Evolutionary conservation across 2,113 vertebrate species (phyloP), one percentile per base, ranked within the genome.

Genomic region (Stegastes partitus): DNA sequence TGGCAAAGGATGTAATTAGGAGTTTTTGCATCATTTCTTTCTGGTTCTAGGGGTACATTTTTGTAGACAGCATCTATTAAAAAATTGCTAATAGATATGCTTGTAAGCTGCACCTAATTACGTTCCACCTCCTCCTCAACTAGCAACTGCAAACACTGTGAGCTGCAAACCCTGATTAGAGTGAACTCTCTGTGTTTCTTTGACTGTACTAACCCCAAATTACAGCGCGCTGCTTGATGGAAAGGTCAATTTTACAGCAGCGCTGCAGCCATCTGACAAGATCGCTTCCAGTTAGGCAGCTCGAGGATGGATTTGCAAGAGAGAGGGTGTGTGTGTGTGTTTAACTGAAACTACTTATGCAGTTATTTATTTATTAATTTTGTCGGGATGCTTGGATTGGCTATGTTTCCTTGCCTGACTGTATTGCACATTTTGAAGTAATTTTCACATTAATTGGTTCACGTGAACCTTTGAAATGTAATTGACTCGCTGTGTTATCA

Each of bases 211-310:
- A 53, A 67, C 44, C 55, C 53, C 61, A 23, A 54, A 59, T 80
- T 73, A 70, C 63, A 59, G 62, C n/a, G 28, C 37, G 34, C 26
- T 11, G 47, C 44, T 61, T 77, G 63, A 81, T 59, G 53, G 74
- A 85, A 81, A 81, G 83, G 83, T 74, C 83, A 81, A 39, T 77
- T 59, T 39, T 64, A 42, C 56, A 31, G 56, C 51, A 76, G 63
- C 3, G n/a, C 71, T 45, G 37, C 58, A 61, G 55, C 62, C 50
- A 70, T 66, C 66, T 66, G 56, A 77, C 68, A 76, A 76, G 26
- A 80, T 39, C 3, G 18, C 51, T 73, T 22, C 34, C 50, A 44
- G 28, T 70, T 59, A 63, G 47, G 44, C 49, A 77, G 58, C 34
- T 1, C 57, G 22, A 63, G 50, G 22, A 54, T 59, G 45, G 44